Evolutionary conservation across 2,888 invertebrate species (phyloP).

Genomic region (Apamea sordens): DNA sequence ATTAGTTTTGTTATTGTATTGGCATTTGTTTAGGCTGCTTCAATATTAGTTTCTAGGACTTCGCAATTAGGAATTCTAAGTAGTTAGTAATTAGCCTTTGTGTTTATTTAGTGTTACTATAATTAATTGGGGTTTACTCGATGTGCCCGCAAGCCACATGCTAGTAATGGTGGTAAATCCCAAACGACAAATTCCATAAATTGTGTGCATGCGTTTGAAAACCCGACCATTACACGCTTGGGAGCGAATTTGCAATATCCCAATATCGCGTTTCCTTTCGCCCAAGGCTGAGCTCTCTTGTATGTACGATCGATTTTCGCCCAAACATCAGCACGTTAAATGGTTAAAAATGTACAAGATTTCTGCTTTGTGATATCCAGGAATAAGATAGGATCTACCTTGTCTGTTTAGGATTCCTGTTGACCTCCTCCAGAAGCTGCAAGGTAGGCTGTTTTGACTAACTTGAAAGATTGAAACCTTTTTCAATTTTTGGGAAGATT

Average conservation of each 20-base stretch:
- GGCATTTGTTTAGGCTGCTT: constrained; percentile 16
- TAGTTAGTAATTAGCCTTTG: constrained; percentile 18
- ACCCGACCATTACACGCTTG: constrained; percentile 43
- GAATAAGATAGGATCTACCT: background rate
- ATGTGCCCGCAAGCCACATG: background rate
- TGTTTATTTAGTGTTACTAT: constrained; percentile 6
- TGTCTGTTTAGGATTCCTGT: background rate
- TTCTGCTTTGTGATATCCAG: background rate
- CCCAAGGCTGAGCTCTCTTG: constrained; percentile 41
- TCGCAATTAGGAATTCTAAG: constrained; percentile 25
- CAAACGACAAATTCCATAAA: constrained; percentile 51
- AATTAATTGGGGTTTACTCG: constrained; percentile 8
- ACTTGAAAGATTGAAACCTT: background rate
- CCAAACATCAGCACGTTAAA: constrained; percentile 13
- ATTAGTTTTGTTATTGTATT: constrained; percentile 29
- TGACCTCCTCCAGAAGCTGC: background rate
- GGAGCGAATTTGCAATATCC: constrained; percentile 54
- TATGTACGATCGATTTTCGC: constrained; percentile 30
- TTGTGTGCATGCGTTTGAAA: constrained; percentile 41
- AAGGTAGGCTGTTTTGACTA: background rate
- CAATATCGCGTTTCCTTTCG: constrained; percentile 54
- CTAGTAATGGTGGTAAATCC: constrained; percentile 10
- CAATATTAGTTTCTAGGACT: constrained; percentile 32
- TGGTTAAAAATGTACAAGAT: constrained; percentile 43
- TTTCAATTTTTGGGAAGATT: background rate